These are phyloP conservation scores for Tetraneura akinire DNA, from an alignment of 1,140 invertebrate genomes.

Conservation along the genomic window DNA sequence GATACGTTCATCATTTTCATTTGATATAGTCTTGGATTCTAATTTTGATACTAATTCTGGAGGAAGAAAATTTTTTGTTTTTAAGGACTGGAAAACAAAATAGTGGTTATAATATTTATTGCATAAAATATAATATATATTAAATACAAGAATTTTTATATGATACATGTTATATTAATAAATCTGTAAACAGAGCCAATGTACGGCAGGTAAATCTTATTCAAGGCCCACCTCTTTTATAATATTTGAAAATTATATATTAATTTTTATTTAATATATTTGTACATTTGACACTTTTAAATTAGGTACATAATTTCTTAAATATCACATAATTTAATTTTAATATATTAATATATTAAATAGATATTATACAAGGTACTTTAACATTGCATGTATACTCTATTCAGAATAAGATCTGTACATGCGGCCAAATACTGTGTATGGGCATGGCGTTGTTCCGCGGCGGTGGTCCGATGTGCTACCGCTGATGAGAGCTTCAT, in stretches of 20 bases:
- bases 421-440: too few species aligned
- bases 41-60: slow-evolving; percentile 21
- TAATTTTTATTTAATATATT: background rate
- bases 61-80: slow-evolving; percentile 24
- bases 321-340: too few species aligned
- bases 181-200: background rate
- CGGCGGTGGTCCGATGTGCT: too few species aligned
- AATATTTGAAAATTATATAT: background rate
- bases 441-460: too few species aligned
- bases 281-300: too few species aligned
- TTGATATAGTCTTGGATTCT: background rate
- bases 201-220: background rate
- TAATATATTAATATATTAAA: too few species aligned
- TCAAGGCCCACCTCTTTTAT: background rate
- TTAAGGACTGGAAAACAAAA: background rate
- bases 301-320: too few species aligned
- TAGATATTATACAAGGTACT: too few species aligned
- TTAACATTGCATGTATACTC: too few species aligned
- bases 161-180: background rate
- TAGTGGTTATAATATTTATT: background rate
- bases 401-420: too few species aligned
- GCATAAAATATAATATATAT: background rate
- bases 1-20: background rate
- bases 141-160: background rate
- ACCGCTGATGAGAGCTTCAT: too few species aligned